Conservation (phyloP, 2,113 vertebrate species). For the Taurulus bubalis region DNA sequence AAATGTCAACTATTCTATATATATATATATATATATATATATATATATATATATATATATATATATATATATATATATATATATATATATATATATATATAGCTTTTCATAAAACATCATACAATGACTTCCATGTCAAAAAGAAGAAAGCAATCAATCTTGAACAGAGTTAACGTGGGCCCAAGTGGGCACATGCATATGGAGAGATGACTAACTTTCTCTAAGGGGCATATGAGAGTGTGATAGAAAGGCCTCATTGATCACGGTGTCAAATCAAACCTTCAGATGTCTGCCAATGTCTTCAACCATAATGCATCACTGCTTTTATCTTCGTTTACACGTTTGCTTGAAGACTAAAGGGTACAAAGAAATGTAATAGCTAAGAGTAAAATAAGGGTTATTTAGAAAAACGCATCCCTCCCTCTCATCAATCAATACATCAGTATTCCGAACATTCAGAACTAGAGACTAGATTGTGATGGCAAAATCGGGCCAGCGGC, state of each 20-base stretch:
- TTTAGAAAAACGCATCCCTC: neutral
- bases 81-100: neutral
- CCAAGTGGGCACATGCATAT: constrained; percentile 9
- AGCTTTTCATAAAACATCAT: neutral
- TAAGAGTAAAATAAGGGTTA: neutral
- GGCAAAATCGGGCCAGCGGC: too few relatives aligned
- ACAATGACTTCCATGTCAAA: constrained; percentile 1
- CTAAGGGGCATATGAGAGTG: constrained; percentile 20
- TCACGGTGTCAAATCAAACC: constrained; percentile 58
- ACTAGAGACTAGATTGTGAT: too few relatives aligned
- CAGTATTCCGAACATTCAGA: too few relatives aligned
- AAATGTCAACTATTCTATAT: too few relatives aligned
- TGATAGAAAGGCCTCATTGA: constrained; percentile 60
- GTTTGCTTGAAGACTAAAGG: constrained; percentile 21
- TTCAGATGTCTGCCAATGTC: constrained; percentile 47
- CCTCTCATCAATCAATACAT: neutral
- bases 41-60: too few relatives aligned
- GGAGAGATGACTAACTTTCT: constrained; percentile 26
- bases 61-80: too few relatives aligned
- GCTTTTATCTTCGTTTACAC: constrained; percentile 46
- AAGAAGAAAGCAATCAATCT: constrained; percentile 29
- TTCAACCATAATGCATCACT: constrained; percentile 49
- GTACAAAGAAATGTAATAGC: neutral
- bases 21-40: too few relatives aligned
- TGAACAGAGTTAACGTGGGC: neutral